Evolutionary conservation across 2,113 vertebrate genomes (phyloP).

Genomic region (Xenopus laevis): DNA sequence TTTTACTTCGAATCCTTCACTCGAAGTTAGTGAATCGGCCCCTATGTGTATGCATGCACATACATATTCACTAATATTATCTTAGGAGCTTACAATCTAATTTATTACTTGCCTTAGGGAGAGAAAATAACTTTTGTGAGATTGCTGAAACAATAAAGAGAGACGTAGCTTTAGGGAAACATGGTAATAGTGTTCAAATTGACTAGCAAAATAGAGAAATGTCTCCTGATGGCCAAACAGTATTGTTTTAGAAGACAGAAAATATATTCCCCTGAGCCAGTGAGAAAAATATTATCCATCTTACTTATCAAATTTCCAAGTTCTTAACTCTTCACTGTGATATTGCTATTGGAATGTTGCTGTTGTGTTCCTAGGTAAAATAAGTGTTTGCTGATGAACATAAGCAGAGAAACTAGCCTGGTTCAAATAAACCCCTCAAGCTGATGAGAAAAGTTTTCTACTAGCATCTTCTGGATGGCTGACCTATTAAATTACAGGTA

Average conservation of each 20-base stretch:
- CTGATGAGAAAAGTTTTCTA: too few relatives aligned
- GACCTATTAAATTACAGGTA: too few relatives aligned
- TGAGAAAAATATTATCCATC: slow-evolving; percentile 6
- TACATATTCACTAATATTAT: slow-evolving; percentile 7
- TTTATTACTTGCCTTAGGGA: slow-evolving; percentile 24
- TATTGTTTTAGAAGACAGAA: slow-evolving; percentile 10
- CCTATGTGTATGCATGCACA: background rate
- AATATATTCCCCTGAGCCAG: background rate
- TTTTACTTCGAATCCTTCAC: too few relatives aligned
- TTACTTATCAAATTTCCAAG: background rate
- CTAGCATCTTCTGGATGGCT: too few relatives aligned
- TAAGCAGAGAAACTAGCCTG: too few relatives aligned
- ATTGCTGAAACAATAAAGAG: slow-evolving; percentile 16
- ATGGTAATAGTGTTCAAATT: slow-evolving; percentile 27
- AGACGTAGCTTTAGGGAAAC: slow-evolving; percentile 27
- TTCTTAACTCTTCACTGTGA: too few relatives aligned
- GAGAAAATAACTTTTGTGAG: slow-evolving; percentile 14
- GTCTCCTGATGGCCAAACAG: background rate
- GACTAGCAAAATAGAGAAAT: slow-evolving; percentile 23
- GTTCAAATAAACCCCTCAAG: too few relatives aligned
- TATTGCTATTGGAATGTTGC: too few relatives aligned
- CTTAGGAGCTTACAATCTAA: slow-evolving; percentile 23
- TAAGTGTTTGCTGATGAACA: too few relatives aligned
- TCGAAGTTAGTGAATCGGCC: too few relatives aligned
- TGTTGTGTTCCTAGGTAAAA: too few relatives aligned